These are phyloP conservation scores for Morus bassanus DNA, from an alignment of 2,797 vertebrate genomes.

Conservation along the genomic window DNA sequence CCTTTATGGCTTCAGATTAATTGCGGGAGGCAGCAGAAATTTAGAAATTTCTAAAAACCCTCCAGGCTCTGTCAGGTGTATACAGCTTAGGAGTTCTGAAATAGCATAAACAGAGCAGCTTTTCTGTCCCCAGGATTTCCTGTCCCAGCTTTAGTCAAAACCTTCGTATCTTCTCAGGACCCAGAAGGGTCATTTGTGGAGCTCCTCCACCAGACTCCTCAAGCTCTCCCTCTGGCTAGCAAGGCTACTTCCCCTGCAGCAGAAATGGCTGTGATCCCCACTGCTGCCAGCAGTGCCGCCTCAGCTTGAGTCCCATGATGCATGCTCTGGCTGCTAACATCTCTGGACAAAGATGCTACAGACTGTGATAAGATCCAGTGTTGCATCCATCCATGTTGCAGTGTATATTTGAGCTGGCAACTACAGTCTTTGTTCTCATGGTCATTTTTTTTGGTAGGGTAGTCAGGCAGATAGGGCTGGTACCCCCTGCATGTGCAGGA, in stretches of 20 bases:
- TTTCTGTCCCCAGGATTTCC: neutral
- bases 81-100: neutral
- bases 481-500: accelerated
- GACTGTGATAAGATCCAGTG: neutral
- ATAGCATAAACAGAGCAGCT: neutral
- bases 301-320: accelerated
- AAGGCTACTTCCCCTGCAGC: neutral
- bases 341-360: neutral
- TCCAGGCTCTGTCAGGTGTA: neutral
- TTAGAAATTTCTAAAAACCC: neutral
- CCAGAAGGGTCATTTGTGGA: neutral
- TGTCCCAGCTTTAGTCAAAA: neutral
- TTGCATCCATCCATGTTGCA: neutral
- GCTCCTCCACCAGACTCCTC: neutral
- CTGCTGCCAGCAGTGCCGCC: neutral
- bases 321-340: neutral
- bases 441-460: neutral
- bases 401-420: neutral
- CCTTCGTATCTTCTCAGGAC: neutral
- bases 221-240: neutral
- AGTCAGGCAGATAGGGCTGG: neutral
- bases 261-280: neutral
- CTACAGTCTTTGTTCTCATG: neutral
- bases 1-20: neutral
- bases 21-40: neutral